A percentile compares a stretch with the other conserved stretches of the same genome.
Evolutionary conservation across 2,797 vertebrate species (phyloP).

Genomic region (Sebastes diaconus): DNA sequence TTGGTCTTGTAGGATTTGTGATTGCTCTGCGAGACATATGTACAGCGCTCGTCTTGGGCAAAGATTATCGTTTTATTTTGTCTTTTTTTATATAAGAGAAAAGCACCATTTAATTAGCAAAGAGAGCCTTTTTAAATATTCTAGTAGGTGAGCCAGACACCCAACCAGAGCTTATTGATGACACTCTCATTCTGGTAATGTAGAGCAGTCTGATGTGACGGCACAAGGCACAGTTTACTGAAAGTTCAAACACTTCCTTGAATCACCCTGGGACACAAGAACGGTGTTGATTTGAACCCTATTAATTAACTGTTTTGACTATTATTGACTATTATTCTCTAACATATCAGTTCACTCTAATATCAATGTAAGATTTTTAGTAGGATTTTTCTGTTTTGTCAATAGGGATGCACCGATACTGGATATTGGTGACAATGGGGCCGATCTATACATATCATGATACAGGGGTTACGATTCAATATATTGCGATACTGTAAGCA

Average conservation of each 20-base stretch:
- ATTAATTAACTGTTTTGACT: background rate
- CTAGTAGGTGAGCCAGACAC: conserved; percentile 74
- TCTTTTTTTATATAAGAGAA: conserved; percentile 38
- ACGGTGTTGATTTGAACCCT: background rate
- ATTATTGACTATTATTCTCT: background rate
- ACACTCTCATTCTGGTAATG: conserved; percentile 70
- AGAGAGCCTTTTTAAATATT: conserved; percentile 80
- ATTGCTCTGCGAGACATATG: conserved; percentile 47
- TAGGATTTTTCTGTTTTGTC: background rate
- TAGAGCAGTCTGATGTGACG: conserved; percentile 59
- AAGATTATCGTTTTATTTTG: background rate
- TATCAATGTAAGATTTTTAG: background rate
- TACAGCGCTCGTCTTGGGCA: background rate
- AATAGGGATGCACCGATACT: too few relatives aligned
- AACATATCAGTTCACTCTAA: background rate
- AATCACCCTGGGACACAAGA: background rate
- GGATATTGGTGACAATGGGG: too few relatives aligned
- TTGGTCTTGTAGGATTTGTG: conserved; percentile 15
- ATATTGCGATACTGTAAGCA: too few relatives aligned
- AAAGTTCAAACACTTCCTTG: conserved; percentile 42
- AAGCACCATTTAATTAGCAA: conserved; percentile 74
- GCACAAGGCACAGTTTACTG: conserved; percentile 43
- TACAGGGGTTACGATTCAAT: too few relatives aligned
- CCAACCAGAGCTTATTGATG: conserved; percentile 64
- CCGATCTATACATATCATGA: too few relatives aligned